These are phyloP conservation scores for Zaprionus vittiger DNA, from an alignment of 1,140 invertebrate species.

Conservation along the genomic window DNA sequence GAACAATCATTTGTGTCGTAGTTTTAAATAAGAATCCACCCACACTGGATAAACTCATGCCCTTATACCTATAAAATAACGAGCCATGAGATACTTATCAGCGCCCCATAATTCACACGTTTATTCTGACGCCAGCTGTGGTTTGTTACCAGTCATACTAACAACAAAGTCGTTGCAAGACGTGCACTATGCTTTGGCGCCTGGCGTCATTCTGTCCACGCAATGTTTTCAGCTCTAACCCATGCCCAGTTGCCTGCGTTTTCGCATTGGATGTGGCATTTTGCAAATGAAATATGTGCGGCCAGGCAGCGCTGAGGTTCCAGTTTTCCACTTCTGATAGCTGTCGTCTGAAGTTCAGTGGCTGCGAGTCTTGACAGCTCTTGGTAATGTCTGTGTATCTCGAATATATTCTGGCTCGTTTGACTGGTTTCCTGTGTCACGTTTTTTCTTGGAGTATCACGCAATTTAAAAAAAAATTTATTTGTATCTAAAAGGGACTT, in stretches of 20 bases:
- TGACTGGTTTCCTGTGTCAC: constrained; percentile 1
- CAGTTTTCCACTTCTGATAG: constrained; percentile 1
- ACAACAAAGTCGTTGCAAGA: constrained; percentile 1
- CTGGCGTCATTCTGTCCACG: constrained; percentile 27
- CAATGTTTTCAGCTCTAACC: constrained; percentile 27
- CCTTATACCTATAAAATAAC: constrained; percentile 8
- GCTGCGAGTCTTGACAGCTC: neutral
- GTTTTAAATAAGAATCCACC: constrained; percentile 34
- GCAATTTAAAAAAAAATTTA: neutral
- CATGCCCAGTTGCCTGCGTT: constrained; percentile 14
- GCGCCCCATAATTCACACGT: constrained; percentile 60
- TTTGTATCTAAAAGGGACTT: neutral
- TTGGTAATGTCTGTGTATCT: constrained; percentile 1
- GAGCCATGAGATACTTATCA: constrained; percentile 40
- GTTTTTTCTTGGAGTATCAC: neutral
- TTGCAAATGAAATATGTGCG: constrained; percentile 23
- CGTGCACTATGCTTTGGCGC: constrained; percentile 52
- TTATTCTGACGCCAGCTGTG: constrained; percentile 48
- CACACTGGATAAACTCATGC: constrained; percentile 18
- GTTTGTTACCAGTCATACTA: constrained; percentile 1
- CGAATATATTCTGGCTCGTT: neutral
- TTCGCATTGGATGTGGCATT: constrained; percentile 42
- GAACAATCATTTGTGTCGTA: neutral
- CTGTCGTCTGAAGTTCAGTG: constrained; percentile 1
- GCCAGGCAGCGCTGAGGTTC: neutral